These are phyloP conservation scores for Nasonovia ribisnigri DNA, from an alignment of 2,888 invertebrate genomes.

Conservation along the genomic window DNA sequence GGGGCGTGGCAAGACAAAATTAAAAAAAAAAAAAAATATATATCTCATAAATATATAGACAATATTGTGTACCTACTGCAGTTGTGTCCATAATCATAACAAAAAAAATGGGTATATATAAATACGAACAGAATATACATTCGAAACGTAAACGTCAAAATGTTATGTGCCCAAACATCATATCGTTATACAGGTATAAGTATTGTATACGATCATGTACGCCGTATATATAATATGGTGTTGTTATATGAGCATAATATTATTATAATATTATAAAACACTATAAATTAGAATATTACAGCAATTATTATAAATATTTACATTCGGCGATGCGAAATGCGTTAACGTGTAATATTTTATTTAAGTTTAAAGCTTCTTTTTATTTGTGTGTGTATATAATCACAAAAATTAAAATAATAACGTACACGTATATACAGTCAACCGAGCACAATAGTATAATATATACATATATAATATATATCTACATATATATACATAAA, in stretches of 20 bases:
- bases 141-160: conserved; percentile 57
- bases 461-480: too few species aligned
- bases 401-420: neutral
- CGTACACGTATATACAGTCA: conserved; percentile 27
- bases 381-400: neutral
- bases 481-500: neutral
- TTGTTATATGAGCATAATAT: neutral
- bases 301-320: neutral
- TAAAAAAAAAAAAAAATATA: too few species aligned
- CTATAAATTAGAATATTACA: conserved; percentile 44
- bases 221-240: neutral
- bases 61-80: too few species aligned
- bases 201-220: neutral
- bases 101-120: neutral
- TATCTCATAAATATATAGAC: too few species aligned
- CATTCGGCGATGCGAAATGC: neutral
- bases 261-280: neutral
- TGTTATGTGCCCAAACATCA: conserved; percentile 18
- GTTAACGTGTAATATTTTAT: conserved; percentile 49
- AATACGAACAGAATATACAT: conserved; percentile 44
- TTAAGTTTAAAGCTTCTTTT: conserved; percentile 54
- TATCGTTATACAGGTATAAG: too few species aligned
- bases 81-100: too few species aligned
- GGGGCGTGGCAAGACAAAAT: neutral
- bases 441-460: neutral